Base-by-base conservation (phyloP, 2,113 vertebrate genomes). In the Chaetorhynchus papuensis region DNA sequence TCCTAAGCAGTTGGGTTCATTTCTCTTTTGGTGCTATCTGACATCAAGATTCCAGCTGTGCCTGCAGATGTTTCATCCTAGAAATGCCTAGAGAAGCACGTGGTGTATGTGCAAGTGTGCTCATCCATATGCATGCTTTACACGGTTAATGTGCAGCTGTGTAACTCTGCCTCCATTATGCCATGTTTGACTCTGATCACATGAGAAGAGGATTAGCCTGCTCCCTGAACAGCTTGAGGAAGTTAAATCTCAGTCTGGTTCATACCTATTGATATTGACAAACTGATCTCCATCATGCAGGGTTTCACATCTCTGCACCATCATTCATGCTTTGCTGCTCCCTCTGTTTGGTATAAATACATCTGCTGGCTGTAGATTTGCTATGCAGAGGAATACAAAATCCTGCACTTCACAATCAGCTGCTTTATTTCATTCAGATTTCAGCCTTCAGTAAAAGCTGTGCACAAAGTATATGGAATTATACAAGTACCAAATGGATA, bases 201-300 rank as follows among this genome's bases (percentile, higher is more conserved):
- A 4, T 47, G 16, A 41, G 72, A 83, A 30, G 52, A 66, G 19
- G 71, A 56, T 41, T 74, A 56, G 12, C 28, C 41, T 78, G 9
- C 22, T 68, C 16, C 35, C 60, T 79, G 49, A 66, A 68, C 35
- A 93, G 6, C n/a, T 20, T 31, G 31, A 44, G 19, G 27, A 7
- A 52, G 22, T 72, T 90, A 80, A 96, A 88, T 93, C 91, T 95
- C 86, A 44, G 84, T 49, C 59, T 77, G 37, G 22, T 80, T 94
- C 83, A 28, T 88, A 77, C 45, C n/a, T 83, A 31, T 79, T 83
- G 21, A 16, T 77, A 28, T 15, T 80, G 27, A 65, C 37, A 68
- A 39, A 30, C 15, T 28, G 54, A 53, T 27, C 37, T 91, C 15
- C 3, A 1, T 80, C 14, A 6, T 59, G 31, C 42, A 39, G 24